Conservation (phyloP, 2,888 invertebrate genomes). For the Meganola albula region DNA sequence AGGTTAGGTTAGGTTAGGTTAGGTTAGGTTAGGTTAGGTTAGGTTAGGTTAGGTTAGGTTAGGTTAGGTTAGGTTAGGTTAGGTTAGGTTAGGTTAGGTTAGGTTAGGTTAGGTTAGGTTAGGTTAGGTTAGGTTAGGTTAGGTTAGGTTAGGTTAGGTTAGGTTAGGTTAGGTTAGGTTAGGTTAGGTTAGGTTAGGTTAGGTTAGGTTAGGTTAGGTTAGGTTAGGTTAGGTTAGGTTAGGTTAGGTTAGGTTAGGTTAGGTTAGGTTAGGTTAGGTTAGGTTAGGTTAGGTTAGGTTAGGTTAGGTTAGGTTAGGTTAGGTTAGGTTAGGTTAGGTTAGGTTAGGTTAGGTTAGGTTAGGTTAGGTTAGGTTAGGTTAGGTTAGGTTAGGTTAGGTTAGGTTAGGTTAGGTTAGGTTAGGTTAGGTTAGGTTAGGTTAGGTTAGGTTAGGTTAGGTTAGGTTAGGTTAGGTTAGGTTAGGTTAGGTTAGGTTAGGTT, state of each 20-base stretch:
- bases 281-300: conserved; percentile 3
- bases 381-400: conserved; percentile 3
- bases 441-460: conserved; percentile 3
- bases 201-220: conserved; percentile 3
- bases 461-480: conserved; percentile 3
- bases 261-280: conserved; percentile 3
- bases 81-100: conserved; percentile 3
- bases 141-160: conserved; percentile 3
- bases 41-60: conserved; percentile 3
- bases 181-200: conserved; percentile 3
- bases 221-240: conserved; percentile 3
- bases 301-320: conserved; percentile 3
- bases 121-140: conserved; percentile 3
- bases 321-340: conserved; percentile 3
- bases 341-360: conserved; percentile 3
- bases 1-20: conserved; percentile 3
- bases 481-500: conserved; percentile 3
- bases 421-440: conserved; percentile 3
- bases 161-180: conserved; percentile 3
- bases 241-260: conserved; percentile 3
- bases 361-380: conserved; percentile 3
- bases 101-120: conserved; percentile 3
- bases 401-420: conserved; percentile 3
- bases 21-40: conserved; percentile 3
- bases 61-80: conserved; percentile 3